Conservation (phyloP, 2,888 invertebrate genomes). For the Ashinkailepas kermadecensis region DNA sequence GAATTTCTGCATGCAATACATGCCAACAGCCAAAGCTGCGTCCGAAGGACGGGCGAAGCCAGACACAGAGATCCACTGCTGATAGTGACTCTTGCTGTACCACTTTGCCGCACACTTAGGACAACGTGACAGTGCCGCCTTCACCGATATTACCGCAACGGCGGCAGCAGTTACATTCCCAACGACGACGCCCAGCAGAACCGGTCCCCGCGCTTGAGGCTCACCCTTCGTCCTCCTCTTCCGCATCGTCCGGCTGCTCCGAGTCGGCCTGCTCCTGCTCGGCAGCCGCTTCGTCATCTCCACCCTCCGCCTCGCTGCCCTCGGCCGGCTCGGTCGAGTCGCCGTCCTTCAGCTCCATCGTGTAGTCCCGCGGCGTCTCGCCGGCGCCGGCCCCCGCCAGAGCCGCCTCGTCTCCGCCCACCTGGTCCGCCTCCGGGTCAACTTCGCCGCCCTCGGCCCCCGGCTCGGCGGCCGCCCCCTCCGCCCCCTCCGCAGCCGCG, state of each 20-base stretch:
- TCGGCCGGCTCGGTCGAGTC: neutral
- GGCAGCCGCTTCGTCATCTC: conserved; percentile 23
- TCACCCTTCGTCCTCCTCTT: neutral
- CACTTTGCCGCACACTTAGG: too few species aligned
- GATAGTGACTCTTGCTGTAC: too few species aligned
- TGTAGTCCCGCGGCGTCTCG: neutral
- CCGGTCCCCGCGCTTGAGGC: too few species aligned
- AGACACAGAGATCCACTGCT: too few species aligned
- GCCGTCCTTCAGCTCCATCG: neutral
- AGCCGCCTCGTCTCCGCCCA: neutral
- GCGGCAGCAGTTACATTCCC: too few species aligned
- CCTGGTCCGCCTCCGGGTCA: conserved; percentile 18
- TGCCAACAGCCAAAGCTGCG: too few species aligned
- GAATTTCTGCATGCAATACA: too few species aligned
- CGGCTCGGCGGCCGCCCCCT: neutral
- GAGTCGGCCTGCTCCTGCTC: conserved; percentile 19
- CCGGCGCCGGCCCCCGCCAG: neutral
- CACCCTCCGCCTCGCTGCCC: neutral
- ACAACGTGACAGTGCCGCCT: too few species aligned
- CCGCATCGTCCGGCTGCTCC: conserved; percentile 24
- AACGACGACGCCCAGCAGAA: too few species aligned
- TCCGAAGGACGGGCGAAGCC: too few species aligned
- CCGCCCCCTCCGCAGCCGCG: too few species aligned
- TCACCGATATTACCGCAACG: too few species aligned
- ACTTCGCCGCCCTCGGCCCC: neutral